Base-by-base conservation (phyloP, 1,140 invertebrate species). In the Trichonephila inaurata region DNA sequence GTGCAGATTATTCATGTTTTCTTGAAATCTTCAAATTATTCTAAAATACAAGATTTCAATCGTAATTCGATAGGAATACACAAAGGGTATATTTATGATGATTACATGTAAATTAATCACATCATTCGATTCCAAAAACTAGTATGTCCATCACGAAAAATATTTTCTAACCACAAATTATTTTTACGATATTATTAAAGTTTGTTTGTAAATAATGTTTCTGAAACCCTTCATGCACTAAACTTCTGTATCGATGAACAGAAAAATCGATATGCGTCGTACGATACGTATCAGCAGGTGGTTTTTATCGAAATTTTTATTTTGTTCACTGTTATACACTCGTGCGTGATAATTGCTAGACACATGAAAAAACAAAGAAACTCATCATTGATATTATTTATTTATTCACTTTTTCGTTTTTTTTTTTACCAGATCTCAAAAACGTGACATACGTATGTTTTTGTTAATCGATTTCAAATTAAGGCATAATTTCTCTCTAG, bases 151-250 rank as follows among this genome's bases (percentile, higher is more conserved):
- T 77, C 33, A 77, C 72, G 14, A 33, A 77, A 16, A 4, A 33
- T 12, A 77, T 40, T 33, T 19, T 40, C 33, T 33, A 77, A 77
- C 72, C 16, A 6, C 33, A 77, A 5, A 33, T 77, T 6, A 24
- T 69, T 4, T n/a, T 18, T 40, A 77, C 18, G 16, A 77, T 40
- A 40, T 33, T 18, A 18, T 14, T 24, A 33, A 7, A 33, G 3
- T 28, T 77, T 40, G 72, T 77, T 77, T 77, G 62, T 77, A 77
- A 77, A 77, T 77, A 77, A 77, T 77, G 72, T 77, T 77, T 33
- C 33, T 77, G 72, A 77, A 77, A 77, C 28, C 4, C n/a, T 12
- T 77, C 72, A 33, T 19, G 28, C 33, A 18, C 14, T 14, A 77
- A 24, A 1, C 21, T 21, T 19, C 18, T 64, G 16, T 7, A 40